These are phyloP conservation scores for Boulengeromyrus knoepffleri DNA, from an alignment of 2,113 vertebrate genomes.

Conservation along the genomic window DNA sequence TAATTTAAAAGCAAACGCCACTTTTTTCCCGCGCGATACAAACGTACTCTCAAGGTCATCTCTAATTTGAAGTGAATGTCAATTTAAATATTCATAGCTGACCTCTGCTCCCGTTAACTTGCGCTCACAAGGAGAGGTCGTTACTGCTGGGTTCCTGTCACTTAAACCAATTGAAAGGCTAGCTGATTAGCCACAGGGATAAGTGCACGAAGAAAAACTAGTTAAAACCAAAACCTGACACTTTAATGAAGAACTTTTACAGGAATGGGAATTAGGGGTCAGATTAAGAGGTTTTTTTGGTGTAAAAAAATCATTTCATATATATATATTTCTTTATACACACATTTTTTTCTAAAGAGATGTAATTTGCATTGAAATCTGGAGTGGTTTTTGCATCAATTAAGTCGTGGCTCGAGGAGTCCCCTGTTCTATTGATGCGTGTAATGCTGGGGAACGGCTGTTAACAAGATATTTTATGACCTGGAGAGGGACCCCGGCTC, in stretches of 20 bases:
- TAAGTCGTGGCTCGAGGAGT: constrained; percentile 48
- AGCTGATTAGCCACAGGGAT: constrained; percentile 33
- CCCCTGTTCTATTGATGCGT: constrained; percentile 48
- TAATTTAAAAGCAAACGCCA: constrained; percentile 36
- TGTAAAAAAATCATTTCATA: constrained; percentile 10
- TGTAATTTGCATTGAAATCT: constrained; percentile 53
- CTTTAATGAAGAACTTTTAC: constrained; percentile 20
- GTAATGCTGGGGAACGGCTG: constrained; percentile 26
- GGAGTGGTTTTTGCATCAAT: constrained; percentile 42
- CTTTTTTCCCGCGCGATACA: constrained; percentile 38
- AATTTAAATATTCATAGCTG: constrained; percentile 57
- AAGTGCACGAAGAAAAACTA: constrained; percentile 15
- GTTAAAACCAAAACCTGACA: constrained; percentile 16
- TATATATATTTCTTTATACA: neutral
- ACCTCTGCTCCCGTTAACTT: constrained; percentile 43
- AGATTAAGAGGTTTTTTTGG: constrained; percentile 10
- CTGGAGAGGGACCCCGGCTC: constrained; percentile 14
- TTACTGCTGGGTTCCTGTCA: constrained; percentile 38
- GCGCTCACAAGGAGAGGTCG: constrained; percentile 16
- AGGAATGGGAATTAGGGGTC: constrained; percentile 18
- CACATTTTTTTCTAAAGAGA: neutral
- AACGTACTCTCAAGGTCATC: constrained; percentile 49
- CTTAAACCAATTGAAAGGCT: constrained; percentile 27
- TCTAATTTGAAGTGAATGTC: constrained; percentile 51
- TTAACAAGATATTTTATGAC: constrained; percentile 37